Base-by-base conservation (phyloP, 37 sponge, comb jelly and placozoan genomes). In the Hexactinellida sp. region DNA sequence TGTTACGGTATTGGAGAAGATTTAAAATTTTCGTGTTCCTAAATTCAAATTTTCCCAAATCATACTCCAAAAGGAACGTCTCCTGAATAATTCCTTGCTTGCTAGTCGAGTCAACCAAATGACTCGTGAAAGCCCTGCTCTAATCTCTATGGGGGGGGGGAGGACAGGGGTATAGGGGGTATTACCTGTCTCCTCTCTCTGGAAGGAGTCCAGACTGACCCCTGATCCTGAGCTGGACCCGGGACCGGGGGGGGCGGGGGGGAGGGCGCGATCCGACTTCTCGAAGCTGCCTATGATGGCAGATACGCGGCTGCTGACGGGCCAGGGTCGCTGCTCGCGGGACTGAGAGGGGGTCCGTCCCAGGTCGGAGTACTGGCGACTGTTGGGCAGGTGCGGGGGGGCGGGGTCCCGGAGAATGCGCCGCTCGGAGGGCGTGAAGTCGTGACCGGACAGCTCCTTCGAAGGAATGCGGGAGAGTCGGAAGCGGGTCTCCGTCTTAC, bases 291-390 rank as follows among this genome's bases (percentile, higher is more conserved):
- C 76, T 10, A 63, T 63, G 3, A 63, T 63, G 34, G 76, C 76
- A n/a, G 76, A 63, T 23, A 63, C 76, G 32, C 76, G 76, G 34
- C 13, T 63, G 76, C 28, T n/a, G 34, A n/a, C 28, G 5, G 76
- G 76, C 76, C 76, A 63, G 76, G 76, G 76, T 10, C 76, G 25
- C 76, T 63, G 76, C 76, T 63, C 76, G 25, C 76, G 25, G 30
- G 25, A 21, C 76, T 63, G 76, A 32, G 76, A 63, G 34, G 76
- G 34, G 5, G 76, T 63, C 5, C 76, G 25, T 3, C 76, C 34
- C 28, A 63, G 21, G 76, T 63, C 76, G 3, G 76, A 63, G 76
- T 63, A 63, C 5, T 21, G 25, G 28, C 76, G 76, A 7, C 32
- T 7, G 34, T n/a, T n/a, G 3, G 32, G 1, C 34, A 1, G 3